Evolutionary conservation across 2,797 vertebrate genomes (phyloP).

Genomic region (Sarcophilus harrisii): DNA sequence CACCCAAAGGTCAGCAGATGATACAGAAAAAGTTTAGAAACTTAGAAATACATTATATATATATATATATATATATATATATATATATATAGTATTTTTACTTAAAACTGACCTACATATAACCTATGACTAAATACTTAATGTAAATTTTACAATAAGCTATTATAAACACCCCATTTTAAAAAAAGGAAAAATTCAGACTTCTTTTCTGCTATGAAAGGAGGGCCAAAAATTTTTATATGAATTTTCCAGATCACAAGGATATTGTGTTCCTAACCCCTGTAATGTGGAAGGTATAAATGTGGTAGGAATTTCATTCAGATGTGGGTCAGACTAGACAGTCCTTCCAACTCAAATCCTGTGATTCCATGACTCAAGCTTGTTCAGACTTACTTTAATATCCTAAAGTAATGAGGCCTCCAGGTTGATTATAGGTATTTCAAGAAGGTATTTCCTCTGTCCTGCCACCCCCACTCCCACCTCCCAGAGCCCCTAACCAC

Average conservation of each 20-base stretch:
- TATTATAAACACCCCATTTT: background rate
- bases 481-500: background rate
- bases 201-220: background rate
- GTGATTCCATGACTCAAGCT: background rate
- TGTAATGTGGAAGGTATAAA: background rate
- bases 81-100: background rate
- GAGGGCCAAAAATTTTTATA: background rate
- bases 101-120: background rate
- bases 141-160: background rate
- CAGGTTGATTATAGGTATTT: slow-evolving; percentile 49
- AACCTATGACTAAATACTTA: background rate
- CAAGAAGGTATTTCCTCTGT: slow-evolving; percentile 10
- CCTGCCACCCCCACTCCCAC: background rate
- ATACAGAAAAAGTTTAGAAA: background rate
- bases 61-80: too few relatives aligned
- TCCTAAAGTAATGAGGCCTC: slow-evolving; percentile 13
- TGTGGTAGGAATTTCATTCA: background rate
- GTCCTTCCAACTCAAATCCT: background rate
- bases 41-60: too few relatives aligned
- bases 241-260: background rate
- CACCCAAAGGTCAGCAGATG: background rate
- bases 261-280: background rate
- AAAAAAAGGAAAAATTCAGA: background rate
- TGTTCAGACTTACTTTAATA: slow-evolving; percentile 24
- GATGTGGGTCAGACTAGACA: background rate